phyloP scores from a whole-genome alignment of 2,888 invertebrate genomes.

The Pachymerium ferrugineum region DNA sequence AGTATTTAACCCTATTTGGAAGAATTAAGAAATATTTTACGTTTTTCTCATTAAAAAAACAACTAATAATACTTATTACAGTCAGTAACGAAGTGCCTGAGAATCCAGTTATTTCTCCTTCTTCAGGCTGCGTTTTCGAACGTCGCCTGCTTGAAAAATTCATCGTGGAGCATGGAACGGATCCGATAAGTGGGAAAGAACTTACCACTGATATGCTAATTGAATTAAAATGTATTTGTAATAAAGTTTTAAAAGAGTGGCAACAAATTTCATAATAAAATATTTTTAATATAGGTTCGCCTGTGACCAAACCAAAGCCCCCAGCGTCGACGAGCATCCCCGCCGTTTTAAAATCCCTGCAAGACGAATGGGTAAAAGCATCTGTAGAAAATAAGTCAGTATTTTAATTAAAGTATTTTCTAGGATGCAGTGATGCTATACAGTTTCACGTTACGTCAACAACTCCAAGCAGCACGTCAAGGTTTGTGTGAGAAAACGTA shows the following conservation, averaged over 20 bases:
- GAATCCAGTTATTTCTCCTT: slow-evolving; percentile 89
- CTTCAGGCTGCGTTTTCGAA: slow-evolving; percentile 95
- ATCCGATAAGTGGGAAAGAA: slow-evolving; percentile 90
- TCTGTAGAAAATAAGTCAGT: too few species aligned
- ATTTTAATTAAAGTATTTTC: too few species aligned
- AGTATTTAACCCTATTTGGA: background rate
- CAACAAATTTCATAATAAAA: too few species aligned
- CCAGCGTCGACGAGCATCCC: slow-evolving; percentile 98
- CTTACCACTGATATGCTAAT: slow-evolving; percentile 79
- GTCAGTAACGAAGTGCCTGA: slow-evolving; percentile 98
- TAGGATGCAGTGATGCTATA: slow-evolving; percentile 95
- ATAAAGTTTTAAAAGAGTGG: too few species aligned
- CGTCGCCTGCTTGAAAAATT: slow-evolving; percentile 92
- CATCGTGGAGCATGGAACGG: slow-evolving; percentile 90
- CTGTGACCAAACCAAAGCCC: slow-evolving; percentile 91
- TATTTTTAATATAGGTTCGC: slow-evolving; percentile 66
- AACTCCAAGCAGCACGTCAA: slow-evolving; percentile 90
- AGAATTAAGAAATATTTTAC: too few species aligned
- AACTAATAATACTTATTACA: too few species aligned
- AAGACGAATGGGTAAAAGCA: slow-evolving; percentile 84
- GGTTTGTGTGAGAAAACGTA: too few species aligned
- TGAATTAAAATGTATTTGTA: slow-evolving; percentile 81
- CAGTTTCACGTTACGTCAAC: slow-evolving; percentile 93
- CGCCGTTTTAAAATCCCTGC: slow-evolving; percentile 58
- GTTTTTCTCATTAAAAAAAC: background rate